A percentile compares a stretch with the other conserved stretches of the same genome.
Conservation (phyloP, 1,140 invertebrate species). For the Limonius californicus region DNA sequence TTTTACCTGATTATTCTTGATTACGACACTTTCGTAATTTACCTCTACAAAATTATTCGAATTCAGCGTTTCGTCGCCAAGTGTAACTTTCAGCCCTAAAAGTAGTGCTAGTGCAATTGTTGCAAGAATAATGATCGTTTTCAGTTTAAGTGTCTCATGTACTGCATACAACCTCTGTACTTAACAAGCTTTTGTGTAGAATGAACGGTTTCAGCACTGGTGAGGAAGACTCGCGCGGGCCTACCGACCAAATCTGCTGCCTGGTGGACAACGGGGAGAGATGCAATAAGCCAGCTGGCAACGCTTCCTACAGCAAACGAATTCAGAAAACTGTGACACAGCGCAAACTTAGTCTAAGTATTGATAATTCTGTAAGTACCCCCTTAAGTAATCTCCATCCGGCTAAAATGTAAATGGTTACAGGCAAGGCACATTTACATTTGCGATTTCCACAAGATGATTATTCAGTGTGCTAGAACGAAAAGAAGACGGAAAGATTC, state of each 20-base stretch:
- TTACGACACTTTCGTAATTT: too few species aligned
- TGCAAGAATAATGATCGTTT: too few species aligned
- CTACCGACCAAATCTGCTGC: constrained; percentile 88
- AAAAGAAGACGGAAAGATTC: constrained; percentile 84
- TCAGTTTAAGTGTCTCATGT: neutral
- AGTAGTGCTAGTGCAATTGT: too few species aligned
- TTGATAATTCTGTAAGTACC: constrained; percentile 72
- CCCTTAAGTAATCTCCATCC: neutral
- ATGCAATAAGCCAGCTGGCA: constrained; percentile 84
- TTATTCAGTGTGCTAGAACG: constrained; percentile 88
- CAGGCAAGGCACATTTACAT: constrained; percentile 94
- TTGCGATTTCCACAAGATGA: constrained; percentile 92
- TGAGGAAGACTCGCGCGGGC: constrained; percentile 80
- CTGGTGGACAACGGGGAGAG: constrained; percentile 84
- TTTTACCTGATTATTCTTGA: neutral
- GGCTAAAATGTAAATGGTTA: constrained; percentile 32
- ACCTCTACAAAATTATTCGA: too few species aligned
- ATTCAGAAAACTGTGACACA: constrained; percentile 96
- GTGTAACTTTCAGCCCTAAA: too few species aligned
- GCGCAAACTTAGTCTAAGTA: constrained; percentile 81
- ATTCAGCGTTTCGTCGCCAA: too few species aligned
- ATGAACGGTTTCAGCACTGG: constrained; percentile 87
- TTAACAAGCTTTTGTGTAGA: neutral
- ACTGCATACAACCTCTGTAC: neutral
- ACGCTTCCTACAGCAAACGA: constrained; percentile 94